These are phyloP conservation scores for Amblyopsis hoosieri DNA, from an alignment of 2,797 vertebrate genomes.

Conservation along the genomic window DNA sequence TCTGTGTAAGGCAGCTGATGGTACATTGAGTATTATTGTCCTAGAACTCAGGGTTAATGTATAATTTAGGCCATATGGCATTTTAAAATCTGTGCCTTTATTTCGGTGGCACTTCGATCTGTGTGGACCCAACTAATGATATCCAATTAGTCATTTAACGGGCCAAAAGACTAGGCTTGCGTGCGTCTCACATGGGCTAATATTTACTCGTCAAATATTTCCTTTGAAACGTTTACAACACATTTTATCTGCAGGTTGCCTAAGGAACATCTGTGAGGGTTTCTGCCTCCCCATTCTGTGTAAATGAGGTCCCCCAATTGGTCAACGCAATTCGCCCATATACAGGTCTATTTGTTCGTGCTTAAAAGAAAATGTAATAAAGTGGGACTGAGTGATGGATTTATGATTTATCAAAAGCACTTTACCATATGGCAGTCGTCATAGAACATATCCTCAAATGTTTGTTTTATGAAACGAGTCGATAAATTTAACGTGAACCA, in stretches of 20 bases:
- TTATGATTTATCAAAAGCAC: conserved; percentile 91
- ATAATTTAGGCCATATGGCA: conserved; percentile 98
- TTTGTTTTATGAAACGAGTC: conserved; percentile 81
- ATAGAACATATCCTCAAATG: conserved; percentile 81
- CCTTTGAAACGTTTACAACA: conserved; percentile 88
- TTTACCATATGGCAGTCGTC: conserved; percentile 89
- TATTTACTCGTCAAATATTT: conserved; percentile 99
- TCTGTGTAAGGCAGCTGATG: conserved; percentile 62
- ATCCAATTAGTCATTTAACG: conserved; percentile 92
- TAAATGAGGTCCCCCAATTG: conserved; percentile 78
- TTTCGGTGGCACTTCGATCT: conserved; percentile 82
- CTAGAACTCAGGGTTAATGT: conserved; percentile 89
- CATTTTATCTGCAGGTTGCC: conserved; percentile 82
- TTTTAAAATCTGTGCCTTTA: conserved; percentile 80
- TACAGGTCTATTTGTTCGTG: conserved; percentile 87
- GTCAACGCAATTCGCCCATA: conserved; percentile 66
- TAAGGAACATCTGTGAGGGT: conserved; percentile 87
- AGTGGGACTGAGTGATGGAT: conserved; percentile 78
- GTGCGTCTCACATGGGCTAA: conserved; percentile 86
- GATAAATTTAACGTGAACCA: conserved; percentile 68
- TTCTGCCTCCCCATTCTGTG: conserved; percentile 76
- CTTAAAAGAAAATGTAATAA: conserved; percentile 85
- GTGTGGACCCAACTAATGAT: conserved; percentile 89
- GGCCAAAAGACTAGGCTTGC: conserved; percentile 80
- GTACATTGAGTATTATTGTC: conserved; percentile 72